phyloP scores from a whole-genome alignment of 2,797 vertebrate genomes.

The Lagorchestes hirsutus region DNA sequence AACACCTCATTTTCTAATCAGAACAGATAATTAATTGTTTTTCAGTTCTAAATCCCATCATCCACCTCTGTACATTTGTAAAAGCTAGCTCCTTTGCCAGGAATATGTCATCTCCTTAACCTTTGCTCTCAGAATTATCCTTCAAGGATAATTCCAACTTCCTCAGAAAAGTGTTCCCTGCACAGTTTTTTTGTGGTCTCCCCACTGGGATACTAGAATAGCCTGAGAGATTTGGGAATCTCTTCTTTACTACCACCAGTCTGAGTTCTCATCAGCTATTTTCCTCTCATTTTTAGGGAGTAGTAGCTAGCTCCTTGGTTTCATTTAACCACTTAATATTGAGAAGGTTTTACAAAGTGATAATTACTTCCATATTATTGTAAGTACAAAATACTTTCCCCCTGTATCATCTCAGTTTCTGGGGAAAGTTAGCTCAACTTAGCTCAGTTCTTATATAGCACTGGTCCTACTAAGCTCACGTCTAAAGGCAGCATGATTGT shows the following conservation, averaged over 20 bases:
- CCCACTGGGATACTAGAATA: background rate
- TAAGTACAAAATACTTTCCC: background rate
- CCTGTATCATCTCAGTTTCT: background rate
- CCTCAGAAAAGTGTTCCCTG: background rate
- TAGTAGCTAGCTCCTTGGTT: background rate
- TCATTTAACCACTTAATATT: background rate
- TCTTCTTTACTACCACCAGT: background rate
- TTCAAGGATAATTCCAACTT: background rate
- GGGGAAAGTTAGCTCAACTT: background rate
- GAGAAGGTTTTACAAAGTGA: background rate
- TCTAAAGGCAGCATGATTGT: background rate
- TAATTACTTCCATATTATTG: background rate
- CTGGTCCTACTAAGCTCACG: background rate
- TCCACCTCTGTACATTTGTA: background rate
- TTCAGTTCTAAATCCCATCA: background rate
- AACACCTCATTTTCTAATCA: background rate
- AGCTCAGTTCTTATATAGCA: background rate
- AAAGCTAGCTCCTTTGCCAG: background rate
- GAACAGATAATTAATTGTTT: background rate
- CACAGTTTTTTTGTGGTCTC: background rate
- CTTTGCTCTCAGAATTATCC: background rate
- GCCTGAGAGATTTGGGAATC: background rate
- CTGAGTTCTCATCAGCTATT: background rate
- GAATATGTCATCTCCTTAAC: background rate
- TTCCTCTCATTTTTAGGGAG: background rate